phyloP scores from a whole-genome alignment of 2,113 vertebrate species.

The Eulacestoma nigropectus region DNA sequence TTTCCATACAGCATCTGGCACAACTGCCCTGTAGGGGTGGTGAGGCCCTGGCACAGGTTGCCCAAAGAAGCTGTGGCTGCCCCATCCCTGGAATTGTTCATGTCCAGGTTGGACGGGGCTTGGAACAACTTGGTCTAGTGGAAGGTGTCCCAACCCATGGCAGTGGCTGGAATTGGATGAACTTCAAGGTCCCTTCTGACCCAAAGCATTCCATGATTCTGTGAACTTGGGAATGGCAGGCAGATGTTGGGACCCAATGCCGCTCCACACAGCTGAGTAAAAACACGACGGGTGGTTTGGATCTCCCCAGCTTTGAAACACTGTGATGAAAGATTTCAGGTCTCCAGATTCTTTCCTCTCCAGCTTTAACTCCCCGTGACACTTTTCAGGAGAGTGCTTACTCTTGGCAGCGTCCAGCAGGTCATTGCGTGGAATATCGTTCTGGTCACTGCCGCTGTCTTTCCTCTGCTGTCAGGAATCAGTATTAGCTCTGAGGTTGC shows the following conservation, averaged over 20 bases:
- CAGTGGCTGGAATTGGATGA: not conserved
- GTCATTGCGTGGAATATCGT: accelerated
- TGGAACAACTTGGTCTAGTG: not conserved
- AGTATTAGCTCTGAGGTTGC: not conserved
- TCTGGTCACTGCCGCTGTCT: not conserved
- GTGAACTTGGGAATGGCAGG: not conserved
- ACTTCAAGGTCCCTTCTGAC: not conserved
- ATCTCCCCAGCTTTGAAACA: not conserved
- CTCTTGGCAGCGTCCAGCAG: not conserved
- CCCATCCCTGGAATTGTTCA: not conserved
- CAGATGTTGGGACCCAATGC: accelerated
- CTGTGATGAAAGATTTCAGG: not conserved
- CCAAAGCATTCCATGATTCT: not conserved
- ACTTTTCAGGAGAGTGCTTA: not conserved
- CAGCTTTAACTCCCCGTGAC: not conserved
- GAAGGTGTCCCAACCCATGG: not conserved
- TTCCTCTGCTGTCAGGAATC: not conserved
- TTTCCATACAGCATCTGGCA: not conserved
- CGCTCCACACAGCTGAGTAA: not conserved
- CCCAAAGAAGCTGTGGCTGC: not conserved
- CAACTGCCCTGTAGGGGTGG: too few relatives aligned
- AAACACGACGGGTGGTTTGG: not conserved
- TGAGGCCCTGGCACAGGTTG: not conserved
- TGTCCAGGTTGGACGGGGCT: accelerated
- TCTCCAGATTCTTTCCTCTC: not conserved